Conservation (phyloP, 2,888 invertebrate genomes). For the Orthosia cruda region DNA sequence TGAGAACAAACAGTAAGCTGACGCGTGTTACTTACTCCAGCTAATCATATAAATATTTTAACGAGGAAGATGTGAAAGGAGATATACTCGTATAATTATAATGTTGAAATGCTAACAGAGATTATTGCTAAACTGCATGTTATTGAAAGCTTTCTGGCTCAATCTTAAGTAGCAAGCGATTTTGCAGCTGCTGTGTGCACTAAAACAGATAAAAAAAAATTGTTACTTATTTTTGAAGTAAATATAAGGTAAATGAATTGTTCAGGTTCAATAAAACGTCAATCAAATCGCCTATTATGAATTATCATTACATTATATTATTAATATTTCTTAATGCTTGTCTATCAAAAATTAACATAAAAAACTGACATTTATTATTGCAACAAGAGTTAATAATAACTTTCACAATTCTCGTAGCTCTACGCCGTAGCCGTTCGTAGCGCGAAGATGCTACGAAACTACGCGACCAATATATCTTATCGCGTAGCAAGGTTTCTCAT, state of each 20-base stretch:
- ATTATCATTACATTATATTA: neutral
- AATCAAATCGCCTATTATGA: neutral
- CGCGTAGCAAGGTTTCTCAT: conserved; percentile 25
- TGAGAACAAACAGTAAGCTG: conserved; percentile 14
- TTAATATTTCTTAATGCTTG: too few species aligned
- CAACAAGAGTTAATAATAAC: conserved; percentile 8
- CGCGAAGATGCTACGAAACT: conserved; percentile 37
- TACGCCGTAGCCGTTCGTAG: conserved; percentile 62
- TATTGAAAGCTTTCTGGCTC: neutral
- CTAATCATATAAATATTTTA: neutral
- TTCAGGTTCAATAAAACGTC: neutral
- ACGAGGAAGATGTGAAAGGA: neutral
- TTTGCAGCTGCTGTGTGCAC: neutral
- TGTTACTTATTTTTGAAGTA: neutral
- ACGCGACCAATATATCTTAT: conserved; percentile 11
- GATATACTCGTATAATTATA: neutral
- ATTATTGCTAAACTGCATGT: neutral
- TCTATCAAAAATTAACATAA: too few species aligned
- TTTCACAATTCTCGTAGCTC: conserved; percentile 9
- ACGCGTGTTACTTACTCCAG: neutral
- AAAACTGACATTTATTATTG: too few species aligned
- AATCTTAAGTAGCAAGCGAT: neutral
- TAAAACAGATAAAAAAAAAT: neutral
- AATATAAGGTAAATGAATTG: neutral
- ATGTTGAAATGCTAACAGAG: neutral